Conservation (phyloP, 2,888 invertebrate genomes). For the Melanargia galathea region DNA sequence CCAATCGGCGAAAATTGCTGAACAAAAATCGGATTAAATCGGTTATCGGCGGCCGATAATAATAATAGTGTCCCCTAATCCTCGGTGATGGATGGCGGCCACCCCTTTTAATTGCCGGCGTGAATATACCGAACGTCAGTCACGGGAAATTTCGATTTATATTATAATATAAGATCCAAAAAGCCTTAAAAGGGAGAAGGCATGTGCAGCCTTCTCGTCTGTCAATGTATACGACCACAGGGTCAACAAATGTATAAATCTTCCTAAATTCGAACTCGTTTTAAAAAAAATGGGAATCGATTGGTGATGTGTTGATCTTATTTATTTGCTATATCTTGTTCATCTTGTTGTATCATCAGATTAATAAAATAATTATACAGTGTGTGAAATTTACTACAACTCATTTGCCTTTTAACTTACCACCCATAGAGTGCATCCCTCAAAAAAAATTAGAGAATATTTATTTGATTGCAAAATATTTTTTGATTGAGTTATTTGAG, state of each 20-base stretch:
- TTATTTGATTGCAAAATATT: too few species aligned
- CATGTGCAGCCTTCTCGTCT: not conserved
- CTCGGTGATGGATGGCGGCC: slow-evolving; percentile 73
- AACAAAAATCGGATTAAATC: slow-evolving; percentile 71
- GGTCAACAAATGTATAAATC: not conserved
- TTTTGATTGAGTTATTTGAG: too few species aligned
- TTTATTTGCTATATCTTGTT: too few species aligned
- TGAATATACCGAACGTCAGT: slow-evolving; percentile 67
- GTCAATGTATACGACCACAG: not conserved
- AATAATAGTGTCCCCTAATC: slow-evolving; percentile 77
- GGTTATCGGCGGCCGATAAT: slow-evolving; percentile 72
- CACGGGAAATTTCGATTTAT: slow-evolving; percentile 75
- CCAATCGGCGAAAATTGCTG: slow-evolving; percentile 53
- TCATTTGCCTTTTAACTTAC: too few species aligned
- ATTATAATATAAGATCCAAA: slow-evolving; percentile 76
- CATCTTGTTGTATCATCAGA: too few species aligned
- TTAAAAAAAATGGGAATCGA: too few species aligned
- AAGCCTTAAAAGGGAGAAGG: not conserved
- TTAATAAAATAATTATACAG: too few species aligned
- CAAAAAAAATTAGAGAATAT: too few species aligned
- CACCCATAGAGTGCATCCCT: too few species aligned
- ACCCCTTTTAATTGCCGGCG: slow-evolving; percentile 79
- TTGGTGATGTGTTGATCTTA: too few species aligned
- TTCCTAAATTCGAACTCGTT: not conserved
- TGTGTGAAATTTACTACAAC: too few species aligned